Conservation (phyloP, 2,888 invertebrate species). For the Prostheceraeus crozeri region DNA sequence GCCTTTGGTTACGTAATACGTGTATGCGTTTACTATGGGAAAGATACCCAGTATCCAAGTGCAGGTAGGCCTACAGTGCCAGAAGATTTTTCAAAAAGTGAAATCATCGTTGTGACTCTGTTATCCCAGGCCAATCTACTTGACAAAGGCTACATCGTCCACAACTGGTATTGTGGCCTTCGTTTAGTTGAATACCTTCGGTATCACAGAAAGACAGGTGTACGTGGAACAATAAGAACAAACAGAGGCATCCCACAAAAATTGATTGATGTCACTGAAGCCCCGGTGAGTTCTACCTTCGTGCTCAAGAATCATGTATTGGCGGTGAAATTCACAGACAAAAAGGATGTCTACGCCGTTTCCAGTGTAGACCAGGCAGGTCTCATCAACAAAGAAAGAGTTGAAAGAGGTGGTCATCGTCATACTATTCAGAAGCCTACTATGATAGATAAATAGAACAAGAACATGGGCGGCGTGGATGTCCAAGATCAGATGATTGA, state of each 20-base stretch:
- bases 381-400: conserved; percentile 14
- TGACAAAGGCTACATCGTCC: conserved; percentile 26
- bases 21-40: conserved; percentile 23
- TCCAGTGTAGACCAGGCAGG: conserved; percentile 28
- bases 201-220: conserved; percentile 24
- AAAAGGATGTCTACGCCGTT: too few relatives aligned
- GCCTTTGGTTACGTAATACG: not conserved
- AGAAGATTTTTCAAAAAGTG: conserved; percentile 21
- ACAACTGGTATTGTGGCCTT: conserved; percentile 24
- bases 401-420: conserved; percentile 24
- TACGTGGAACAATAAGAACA: conserved; percentile 26
- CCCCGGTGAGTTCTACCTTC: conserved; percentile 22
- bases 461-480: conserved; percentile 25
- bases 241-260: conserved; percentile 28
- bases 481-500: conserved; percentile 28
- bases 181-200: conserved; percentile 20
- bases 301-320: conserved; percentile 19
- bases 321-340: too few relatives aligned
- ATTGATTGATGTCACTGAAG: conserved; percentile 13
- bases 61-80: conserved; percentile 7
- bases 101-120: conserved; percentile 21
- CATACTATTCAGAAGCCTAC: conserved; percentile 26
- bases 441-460: conserved; percentile 27
- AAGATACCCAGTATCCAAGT: conserved; percentile 18
- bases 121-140: conserved; percentile 20